Conservation (phyloP, 1,140 invertebrate genomes). For the Protaetia brevitarsis region DNA sequence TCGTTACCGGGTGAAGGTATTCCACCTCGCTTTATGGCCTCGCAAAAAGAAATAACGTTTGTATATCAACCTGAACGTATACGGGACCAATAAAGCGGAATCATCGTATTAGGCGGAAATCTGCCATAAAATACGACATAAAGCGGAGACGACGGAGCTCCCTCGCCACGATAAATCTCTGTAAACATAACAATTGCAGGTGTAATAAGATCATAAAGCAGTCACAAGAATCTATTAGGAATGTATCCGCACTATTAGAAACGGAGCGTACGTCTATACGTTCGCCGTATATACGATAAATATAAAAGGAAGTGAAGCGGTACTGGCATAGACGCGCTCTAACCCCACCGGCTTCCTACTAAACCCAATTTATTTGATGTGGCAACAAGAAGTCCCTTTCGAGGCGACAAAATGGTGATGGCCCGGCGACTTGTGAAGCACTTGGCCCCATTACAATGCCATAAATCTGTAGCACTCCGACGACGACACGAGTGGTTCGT, state of each 20-base stretch:
- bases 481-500: background rate
- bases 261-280: too few relatives aligned
- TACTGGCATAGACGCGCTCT: background rate
- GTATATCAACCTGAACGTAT: background rate
- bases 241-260: background rate
- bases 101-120: conserved; percentile 14
- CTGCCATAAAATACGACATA: conserved; percentile 12
- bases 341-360: background rate
- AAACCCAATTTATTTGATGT: conserved; percentile 47
- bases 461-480: conserved; percentile 44
- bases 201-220: conserved; percentile 48
- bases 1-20: background rate
- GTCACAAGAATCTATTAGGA: conserved; percentile 42
- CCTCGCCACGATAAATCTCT: conserved; percentile 37
- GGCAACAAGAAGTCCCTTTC: conserved; percentile 41
- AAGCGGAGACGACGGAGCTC: background rate
- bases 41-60: background rate
- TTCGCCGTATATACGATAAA: background rate
- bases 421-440: conserved; percentile 47
- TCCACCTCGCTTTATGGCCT: conserved; percentile 4
- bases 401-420: conserved; percentile 48
- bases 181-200: conserved; percentile 47
- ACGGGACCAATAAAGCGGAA: conserved; percentile 8
- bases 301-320: background rate
- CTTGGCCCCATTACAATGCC: conserved; percentile 50